Evolutionary conservation across 2,888 invertebrate genomes (phyloP), one percentile per base, ranked within the genome.

Genomic region (Drosophila maculinotata): DNA sequence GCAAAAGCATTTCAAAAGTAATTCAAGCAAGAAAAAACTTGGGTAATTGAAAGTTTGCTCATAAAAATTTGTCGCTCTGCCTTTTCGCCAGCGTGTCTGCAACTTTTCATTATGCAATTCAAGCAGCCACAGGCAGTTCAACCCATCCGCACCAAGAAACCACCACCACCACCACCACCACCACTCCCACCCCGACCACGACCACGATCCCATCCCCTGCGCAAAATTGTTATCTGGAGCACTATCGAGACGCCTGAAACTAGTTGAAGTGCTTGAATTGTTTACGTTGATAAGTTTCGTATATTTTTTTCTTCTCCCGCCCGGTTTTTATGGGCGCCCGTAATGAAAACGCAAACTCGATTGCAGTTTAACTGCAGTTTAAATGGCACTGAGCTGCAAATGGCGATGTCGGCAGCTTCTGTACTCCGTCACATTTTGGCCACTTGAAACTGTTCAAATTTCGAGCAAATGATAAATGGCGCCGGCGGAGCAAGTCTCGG

Each of bases 21-120:
- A 80, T 86, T 83, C 84, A 80, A 83, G 87, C 87, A 74, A 52
- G 72, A 76, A 87, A 85, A 81, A 83, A 87, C 79, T 82, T 87
- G 70, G 75, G 87, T 83, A 87, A 84, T 87, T 83, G 83, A 83
- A 83, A 83, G 87, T 83, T 83, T 83, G 52, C 84, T 81, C 83
- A 83, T 83, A 87, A 83, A 83, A 83, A 87, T 83, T 87, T 83
- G 82, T 83, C 87, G 79, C 81, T 76, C 65, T 65, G 58, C 67
- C 42, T 28, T 54, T 38, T 47, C 51, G 64, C 41, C 53, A 45
- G 64, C 17, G 41, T 26, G 42, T 62, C 62, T 63, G 63, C 33
- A 69, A 64, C 28, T 67, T 74, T 75, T 76, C 76, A 71, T 76
- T 75, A 76, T 71, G 72, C 71, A 67, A 75, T 56, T 39, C 48